phyloP scores from a whole-genome alignment of 2,888 invertebrate species.

The Tetheella fluctuosa region DNA sequence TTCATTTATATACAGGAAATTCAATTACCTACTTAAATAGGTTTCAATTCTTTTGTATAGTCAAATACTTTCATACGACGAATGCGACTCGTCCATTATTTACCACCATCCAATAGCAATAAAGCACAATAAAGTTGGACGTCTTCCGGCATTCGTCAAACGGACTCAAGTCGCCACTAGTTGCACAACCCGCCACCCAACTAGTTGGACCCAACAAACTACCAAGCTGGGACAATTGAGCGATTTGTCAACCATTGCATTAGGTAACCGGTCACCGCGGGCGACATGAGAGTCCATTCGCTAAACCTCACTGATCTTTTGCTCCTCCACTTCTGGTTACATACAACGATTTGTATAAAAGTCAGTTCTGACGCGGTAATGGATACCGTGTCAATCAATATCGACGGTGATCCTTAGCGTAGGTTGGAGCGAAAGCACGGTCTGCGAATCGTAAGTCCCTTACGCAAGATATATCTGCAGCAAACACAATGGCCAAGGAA shows the following conservation, averaged over 20 bases:
- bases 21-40: neutral
- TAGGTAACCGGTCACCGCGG: conserved; percentile 69
- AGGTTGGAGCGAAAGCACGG: conserved; percentile 67
- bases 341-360: conserved; percentile 59
- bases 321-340: conserved; percentile 59
- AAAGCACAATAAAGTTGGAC: conserved; percentile 73
- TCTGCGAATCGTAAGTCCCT: conserved; percentile 69
- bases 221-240: conserved; percentile 76
- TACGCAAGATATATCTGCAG: conserved; percentile 80
- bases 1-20: neutral
- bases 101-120: conserved; percentile 69
- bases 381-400: conserved; percentile 68
- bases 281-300: conserved; percentile 53
- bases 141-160: conserved; percentile 78
- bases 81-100: conserved; percentile 55
- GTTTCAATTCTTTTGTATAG: conserved; percentile 36
- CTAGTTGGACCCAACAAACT: conserved; percentile 62
- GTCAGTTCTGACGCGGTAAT: conserved; percentile 62
- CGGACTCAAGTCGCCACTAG: conserved; percentile 58
- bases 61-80: conserved; percentile 50
- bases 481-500: conserved; percentile 79
- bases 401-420: conserved; percentile 67
- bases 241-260: conserved; percentile 80
- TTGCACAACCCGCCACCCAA: conserved; percentile 74
- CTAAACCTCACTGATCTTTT: conserved; percentile 43